These are phyloP conservation scores for Lutjanus argentimaculatus DNA, from an alignment of 2,797 vertebrate genomes.

Conservation along the genomic window DNA sequence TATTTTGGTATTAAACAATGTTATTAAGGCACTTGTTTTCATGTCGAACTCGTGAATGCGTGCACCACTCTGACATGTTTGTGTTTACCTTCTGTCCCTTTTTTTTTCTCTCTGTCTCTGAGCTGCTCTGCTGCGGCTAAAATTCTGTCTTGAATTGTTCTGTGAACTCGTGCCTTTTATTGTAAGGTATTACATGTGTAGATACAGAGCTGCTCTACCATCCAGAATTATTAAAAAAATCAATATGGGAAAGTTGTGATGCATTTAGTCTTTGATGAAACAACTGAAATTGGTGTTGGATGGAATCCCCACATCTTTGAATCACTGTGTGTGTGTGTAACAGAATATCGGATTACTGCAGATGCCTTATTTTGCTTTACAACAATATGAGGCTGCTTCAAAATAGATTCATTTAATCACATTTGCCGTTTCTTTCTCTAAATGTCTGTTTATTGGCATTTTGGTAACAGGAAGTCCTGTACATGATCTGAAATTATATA, in stretches of 20 bases:
- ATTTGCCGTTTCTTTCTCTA: background rate
- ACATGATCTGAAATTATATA: too few relatives aligned
- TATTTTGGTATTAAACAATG: background rate
- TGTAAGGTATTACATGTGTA: background rate
- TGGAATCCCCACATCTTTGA: background rate
- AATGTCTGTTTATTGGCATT: too few relatives aligned
- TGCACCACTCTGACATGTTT: background rate
- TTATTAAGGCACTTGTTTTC: conserved; percentile 8
- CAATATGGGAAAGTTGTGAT: background rate
- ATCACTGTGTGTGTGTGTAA: background rate
- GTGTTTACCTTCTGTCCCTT: background rate
- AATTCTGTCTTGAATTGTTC: background rate
- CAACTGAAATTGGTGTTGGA: background rate
- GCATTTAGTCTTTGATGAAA: conserved; percentile 9
- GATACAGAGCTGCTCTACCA: background rate
- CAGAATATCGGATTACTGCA: background rate
- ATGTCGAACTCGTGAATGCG: background rate
- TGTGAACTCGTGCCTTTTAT: conserved; percentile 20
- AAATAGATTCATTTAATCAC: background rate
- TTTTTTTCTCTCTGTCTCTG: background rate
- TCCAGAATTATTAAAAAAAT: conserved; percentile 19
- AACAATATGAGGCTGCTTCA: background rate
- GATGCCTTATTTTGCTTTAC: background rate
- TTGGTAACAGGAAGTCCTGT: too few relatives aligned
- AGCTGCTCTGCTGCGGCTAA: conserved; percentile 11